phyloP scores from a whole-genome alignment of 92 coral and sea anemone genomes.

The Palythoa grandis region DNA sequence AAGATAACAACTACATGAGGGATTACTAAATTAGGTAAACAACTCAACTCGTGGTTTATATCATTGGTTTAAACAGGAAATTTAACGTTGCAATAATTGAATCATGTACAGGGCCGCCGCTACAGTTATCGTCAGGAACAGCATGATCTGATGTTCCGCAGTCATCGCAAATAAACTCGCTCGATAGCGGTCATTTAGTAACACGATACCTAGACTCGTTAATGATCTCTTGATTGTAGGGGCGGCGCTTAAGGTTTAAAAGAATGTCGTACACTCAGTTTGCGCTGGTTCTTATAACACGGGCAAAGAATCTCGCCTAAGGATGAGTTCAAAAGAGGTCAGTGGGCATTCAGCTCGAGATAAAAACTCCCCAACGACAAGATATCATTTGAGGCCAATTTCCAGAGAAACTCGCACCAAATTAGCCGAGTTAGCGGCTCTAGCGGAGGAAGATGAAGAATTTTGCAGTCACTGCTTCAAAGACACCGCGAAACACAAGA shows the following conservation, averaged over 20 bases:
- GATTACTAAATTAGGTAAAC: conserved; percentile 13
- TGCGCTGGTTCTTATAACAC: neutral
- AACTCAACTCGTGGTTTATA: conserved; percentile 12
- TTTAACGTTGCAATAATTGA: neutral
- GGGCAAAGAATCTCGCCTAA: neutral
- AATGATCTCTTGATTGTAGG: conserved; percentile 93
- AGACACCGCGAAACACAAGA: conserved; percentile 69
- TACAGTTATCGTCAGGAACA: conserved; percentile 8
- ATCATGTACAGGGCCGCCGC: conserved; percentile 19
- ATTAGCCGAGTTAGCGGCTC: conserved; percentile 81
- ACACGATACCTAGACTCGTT: conserved; percentile 62
- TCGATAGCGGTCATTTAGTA: conserved; percentile 43
- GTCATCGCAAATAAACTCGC: conserved; percentile 18
- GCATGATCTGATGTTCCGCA: conserved; percentile 15
- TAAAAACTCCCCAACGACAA: conserved; percentile 45
- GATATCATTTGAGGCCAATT: conserved; percentile 81
- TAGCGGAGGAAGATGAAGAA: conserved; percentile 78
- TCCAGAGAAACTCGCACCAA: conserved; percentile 87
- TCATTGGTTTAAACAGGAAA: conserved; percentile 34
- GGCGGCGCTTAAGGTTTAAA: conserved; percentile 89
- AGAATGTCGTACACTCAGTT: conserved; percentile 54
- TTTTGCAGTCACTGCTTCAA: conserved; percentile 76
- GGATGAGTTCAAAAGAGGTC: conserved; percentile 36
- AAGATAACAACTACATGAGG: neutral
- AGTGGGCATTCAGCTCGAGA: neutral